These are phyloP conservation scores for Drosophila longiperda DNA, from an alignment of 2,888 invertebrate genomes.

Conservation along the genomic window DNA sequence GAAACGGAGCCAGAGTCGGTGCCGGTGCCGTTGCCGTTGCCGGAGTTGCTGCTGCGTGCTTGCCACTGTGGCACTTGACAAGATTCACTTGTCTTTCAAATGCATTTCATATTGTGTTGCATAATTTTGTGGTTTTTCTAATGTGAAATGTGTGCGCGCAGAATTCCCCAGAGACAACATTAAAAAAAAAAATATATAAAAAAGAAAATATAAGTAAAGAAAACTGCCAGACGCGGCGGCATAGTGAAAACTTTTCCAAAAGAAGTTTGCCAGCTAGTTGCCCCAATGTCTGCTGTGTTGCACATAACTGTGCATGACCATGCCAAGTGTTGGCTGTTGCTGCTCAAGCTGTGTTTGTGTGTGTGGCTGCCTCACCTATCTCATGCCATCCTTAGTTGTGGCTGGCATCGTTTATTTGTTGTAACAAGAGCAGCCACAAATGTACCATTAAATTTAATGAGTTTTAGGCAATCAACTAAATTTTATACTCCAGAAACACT, in stretches of 20 bases:
- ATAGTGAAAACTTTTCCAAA: slow-evolving; percentile 58
- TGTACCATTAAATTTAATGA: neutral
- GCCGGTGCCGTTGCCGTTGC: neutral
- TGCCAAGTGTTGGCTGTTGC: slow-evolving; percentile 48
- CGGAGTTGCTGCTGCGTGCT: slow-evolving; percentile 22
- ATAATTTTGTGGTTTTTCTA: slow-evolving; percentile 78
- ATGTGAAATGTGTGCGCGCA: slow-evolving; percentile 66
- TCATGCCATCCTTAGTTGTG: neutral
- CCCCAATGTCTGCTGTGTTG: slow-evolving; percentile 57
- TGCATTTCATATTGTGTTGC: slow-evolving; percentile 81
- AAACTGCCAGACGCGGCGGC: slow-evolving; percentile 36
- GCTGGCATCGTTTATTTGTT: neutral
- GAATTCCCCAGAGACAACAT: slow-evolving; percentile 18
- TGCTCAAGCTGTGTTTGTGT: slow-evolving; percentile 49
- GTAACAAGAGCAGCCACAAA: neutral
- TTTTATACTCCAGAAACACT: neutral
- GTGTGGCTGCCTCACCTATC: slow-evolving; percentile 32
- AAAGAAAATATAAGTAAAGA: slow-evolving; percentile 3
- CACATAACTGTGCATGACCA: slow-evolving; percentile 64
- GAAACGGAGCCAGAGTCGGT: neutral
- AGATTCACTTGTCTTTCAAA: slow-evolving; percentile 80
- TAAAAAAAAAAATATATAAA: neutral
- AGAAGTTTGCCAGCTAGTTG: slow-evolving; percentile 60
- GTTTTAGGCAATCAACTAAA: neutral
- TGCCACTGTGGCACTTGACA: slow-evolving; percentile 73